These are phyloP conservation scores for Varecia variegata DNA, from an alignment of 2,797 vertebrate genomes.

Conservation along the genomic window DNA sequence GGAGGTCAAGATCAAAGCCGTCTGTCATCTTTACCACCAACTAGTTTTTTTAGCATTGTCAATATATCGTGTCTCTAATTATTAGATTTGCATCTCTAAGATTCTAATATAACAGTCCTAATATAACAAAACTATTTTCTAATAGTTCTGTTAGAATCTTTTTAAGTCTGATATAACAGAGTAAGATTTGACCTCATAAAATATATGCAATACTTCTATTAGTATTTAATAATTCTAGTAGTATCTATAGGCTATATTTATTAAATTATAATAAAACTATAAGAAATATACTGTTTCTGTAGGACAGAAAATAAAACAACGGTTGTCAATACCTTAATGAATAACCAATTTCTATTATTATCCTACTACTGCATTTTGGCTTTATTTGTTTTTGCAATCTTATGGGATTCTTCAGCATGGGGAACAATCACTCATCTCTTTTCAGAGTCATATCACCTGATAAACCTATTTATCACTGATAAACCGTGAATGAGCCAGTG, in stretches of 20 bases:
- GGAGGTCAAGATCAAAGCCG: background rate
- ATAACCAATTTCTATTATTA: background rate
- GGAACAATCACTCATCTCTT: background rate
- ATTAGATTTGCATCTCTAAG: background rate
- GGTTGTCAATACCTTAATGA: background rate
- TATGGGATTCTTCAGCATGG: background rate
- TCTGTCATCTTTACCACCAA: background rate
- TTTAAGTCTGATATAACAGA: background rate
- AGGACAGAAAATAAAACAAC: background rate
- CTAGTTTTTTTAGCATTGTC: background rate
- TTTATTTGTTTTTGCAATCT: background rate
- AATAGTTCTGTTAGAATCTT: background rate
- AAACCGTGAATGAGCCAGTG: background rate
- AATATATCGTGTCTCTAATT: background rate
- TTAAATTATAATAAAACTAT: background rate
- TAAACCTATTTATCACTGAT: background rate
- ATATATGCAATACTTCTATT: background rate
- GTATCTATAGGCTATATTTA: background rate
- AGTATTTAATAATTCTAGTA: background rate
- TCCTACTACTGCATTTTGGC: background rate
- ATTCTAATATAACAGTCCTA: background rate
- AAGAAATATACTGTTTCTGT: background rate
- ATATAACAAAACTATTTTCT: conserved; percentile 17
- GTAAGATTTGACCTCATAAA: background rate
- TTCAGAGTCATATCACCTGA: background rate